Percentiles rank a stretch among this genome's conserved stretches.
phyloP scores from a whole-genome alignment of 2,113 vertebrate species.

The Azemiops feae region DNA sequence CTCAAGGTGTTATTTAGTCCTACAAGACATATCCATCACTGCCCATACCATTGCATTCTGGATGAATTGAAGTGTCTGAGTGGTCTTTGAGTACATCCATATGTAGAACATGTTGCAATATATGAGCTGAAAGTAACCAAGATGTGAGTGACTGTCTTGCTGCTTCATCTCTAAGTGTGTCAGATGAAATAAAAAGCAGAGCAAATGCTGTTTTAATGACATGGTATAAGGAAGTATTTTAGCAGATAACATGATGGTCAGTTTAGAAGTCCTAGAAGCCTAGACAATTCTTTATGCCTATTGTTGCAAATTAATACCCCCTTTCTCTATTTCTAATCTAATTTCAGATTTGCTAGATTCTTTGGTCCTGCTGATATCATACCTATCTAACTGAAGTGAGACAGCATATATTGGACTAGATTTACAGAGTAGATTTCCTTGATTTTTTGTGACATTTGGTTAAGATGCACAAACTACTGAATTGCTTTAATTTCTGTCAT shows the following conservation, averaged over 20 bases:
- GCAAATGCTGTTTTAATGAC: neutral
- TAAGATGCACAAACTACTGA: rapidly evolving
- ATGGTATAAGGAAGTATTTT: neutral
- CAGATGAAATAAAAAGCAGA: neutral
- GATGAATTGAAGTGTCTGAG: neutral
- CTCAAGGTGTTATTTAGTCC: neutral
- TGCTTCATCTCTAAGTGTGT: neutral
- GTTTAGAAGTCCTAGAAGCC: neutral
- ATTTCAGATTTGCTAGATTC: neutral
- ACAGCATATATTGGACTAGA: rapidly evolving
- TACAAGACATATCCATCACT: neutral
- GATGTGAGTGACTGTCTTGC: neutral
- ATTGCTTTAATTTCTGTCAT: neutral
- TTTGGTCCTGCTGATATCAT: neutral
- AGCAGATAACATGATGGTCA: neutral
- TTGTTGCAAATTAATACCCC: neutral
- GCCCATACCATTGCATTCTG: neutral
- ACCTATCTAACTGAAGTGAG: neutral
- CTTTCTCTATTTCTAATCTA: neutral
- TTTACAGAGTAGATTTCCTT: neutral
- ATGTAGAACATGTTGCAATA: neutral
- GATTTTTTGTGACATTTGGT: neutral
- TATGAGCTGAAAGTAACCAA: neutral
- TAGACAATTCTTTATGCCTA: neutral
- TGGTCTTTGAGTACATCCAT: neutral